These are phyloP conservation scores for Epizoanthus ramosus DNA, from an alignment of 92 coral and sea anemone species.

Conservation along the genomic window DNA sequence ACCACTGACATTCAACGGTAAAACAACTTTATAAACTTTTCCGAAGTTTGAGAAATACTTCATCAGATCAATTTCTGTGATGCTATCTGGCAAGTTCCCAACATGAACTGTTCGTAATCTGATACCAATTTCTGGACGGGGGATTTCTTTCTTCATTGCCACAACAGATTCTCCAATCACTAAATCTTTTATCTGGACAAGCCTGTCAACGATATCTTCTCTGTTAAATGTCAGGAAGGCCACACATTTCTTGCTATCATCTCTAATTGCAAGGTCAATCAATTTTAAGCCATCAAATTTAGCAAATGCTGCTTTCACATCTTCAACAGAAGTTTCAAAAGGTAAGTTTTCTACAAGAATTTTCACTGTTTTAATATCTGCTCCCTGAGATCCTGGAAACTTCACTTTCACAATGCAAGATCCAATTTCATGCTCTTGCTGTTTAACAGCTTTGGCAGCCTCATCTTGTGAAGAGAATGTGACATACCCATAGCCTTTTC, in stretches of 20 bases:
- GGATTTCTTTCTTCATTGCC: slow-evolving; percentile 26
- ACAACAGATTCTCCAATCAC: slow-evolving; percentile 18
- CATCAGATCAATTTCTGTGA: slow-evolving; percentile 9
- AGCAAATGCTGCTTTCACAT: slow-evolving; percentile 20
- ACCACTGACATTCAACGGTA: slow-evolving; percentile 15
- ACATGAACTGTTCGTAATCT: slow-evolving; percentile 23
- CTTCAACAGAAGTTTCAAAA: slow-evolving; percentile 49
- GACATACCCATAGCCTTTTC: slow-evolving; percentile 34
- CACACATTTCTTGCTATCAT: slow-evolving; percentile 31
- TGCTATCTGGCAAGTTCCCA: slow-evolving; percentile 5
- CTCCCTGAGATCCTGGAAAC: slow-evolving; percentile 29
- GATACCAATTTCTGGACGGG: slow-evolving; percentile 18
- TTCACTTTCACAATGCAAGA: slow-evolving; percentile 9
- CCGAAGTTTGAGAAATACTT: slow-evolving; percentile 26
- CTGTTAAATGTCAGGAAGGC: slow-evolving; percentile 50
- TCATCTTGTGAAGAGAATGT: slow-evolving; percentile 43
- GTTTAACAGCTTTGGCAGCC: slow-evolving; percentile 35
- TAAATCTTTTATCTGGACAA: slow-evolving; percentile 30
- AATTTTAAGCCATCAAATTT: slow-evolving; percentile 31
- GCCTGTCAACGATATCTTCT: slow-evolving; percentile 23
- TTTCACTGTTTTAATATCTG: slow-evolving; percentile 33
- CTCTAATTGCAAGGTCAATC: slow-evolving; percentile 45
- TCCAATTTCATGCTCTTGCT: slow-evolving; percentile 22
- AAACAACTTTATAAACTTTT: slow-evolving; percentile 28
- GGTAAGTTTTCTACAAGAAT: slow-evolving; percentile 39